Evolutionary conservation across 2,797 vertebrate species (phyloP), one percentile per base, ranked within the genome.

Genomic region (Microchirus variegatus): DNA sequence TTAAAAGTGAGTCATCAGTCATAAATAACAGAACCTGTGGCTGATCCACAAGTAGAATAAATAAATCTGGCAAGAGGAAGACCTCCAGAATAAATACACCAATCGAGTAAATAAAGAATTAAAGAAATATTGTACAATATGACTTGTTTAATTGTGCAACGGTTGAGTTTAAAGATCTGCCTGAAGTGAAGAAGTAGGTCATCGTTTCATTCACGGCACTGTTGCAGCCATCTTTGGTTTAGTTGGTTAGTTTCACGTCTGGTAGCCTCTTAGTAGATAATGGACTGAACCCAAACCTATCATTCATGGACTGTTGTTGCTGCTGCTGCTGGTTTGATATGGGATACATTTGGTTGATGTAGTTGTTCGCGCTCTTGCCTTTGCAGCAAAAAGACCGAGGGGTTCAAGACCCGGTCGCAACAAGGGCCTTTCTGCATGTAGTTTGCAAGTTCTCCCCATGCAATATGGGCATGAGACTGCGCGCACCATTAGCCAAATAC

Each of bases 221-320:
- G 55, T 61, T 53, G 47, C 55, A 62, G 70, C 16, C 62, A 22
- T 54, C 36, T 53, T 59, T 65, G 54, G 19, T 70, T 40, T 45
- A 46, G 35, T 48, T 73, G 10, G 58, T 78, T 50, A 61, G 16
- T 12, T 68, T 67, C 41, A 57, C 57, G 26, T 12, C 43, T 53
- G 68, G 52, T 31, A 38, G 45, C 10, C 35, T n/a, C n/a, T n/a
- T n/a, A n/a, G n/a, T n/a, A n/a, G 36, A 48, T 48, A 58, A 38
- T 81, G 85, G 66, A 80, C 53, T 17, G 14, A 66, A 63, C 69
- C 77, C 80, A 83, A 69, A 58, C 77, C 73, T 89, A 63, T 87
- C 83, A 67, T 84, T 64, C 57, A 3, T 19, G 41, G 16, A 63
- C 60, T 53, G 44, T 60, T 55, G 44, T 63, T 61, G 75, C 50